These are phyloP conservation scores for Epicauta chinensis DNA, from an alignment of 1,140 invertebrate genomes.

Conservation along the genomic window DNA sequence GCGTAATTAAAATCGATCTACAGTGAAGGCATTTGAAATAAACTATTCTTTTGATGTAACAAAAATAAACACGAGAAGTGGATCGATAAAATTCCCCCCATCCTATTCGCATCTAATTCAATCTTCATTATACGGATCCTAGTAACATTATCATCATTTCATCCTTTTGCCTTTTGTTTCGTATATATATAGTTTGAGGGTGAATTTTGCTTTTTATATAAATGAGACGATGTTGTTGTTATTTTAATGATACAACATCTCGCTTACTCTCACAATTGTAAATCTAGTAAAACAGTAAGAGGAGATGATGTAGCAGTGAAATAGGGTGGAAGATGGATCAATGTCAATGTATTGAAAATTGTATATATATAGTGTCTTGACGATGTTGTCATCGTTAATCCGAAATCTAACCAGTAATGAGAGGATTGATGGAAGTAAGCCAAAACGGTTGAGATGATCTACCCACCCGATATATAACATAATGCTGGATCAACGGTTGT, in stretches of 20 bases:
- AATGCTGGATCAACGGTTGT: constrained; percentile 8
- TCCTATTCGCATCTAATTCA: background rate
- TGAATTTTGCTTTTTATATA: constrained; percentile 11
- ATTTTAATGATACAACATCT: background rate
- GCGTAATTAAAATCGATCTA: too few relatives aligned
- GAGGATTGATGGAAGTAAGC: constrained; percentile 23
- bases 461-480: constrained; percentile 1
- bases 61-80: too few relatives aligned
- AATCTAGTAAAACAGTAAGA: too few relatives aligned
- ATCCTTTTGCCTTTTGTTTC: constrained; percentile 12
- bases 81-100: too few relatives aligned
- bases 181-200: constrained; percentile 4
- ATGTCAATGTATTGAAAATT: too few relatives aligned
- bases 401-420: constrained; percentile 7
- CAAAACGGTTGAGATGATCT: background rate
- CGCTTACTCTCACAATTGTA: too few relatives aligned
- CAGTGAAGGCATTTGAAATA: too few relatives aligned
- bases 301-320: too few relatives aligned
- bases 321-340: too few relatives aligned
- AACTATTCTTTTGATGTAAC: too few relatives aligned
- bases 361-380: too few relatives aligned
- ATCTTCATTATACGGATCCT: constrained; percentile 16
- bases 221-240: background rate
- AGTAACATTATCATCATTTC: constrained; percentile 14
- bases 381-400: too few relatives aligned